Evolutionary conservation across 2,797 vertebrate species (phyloP).

Genomic region (Siniperca obscura): DNA sequence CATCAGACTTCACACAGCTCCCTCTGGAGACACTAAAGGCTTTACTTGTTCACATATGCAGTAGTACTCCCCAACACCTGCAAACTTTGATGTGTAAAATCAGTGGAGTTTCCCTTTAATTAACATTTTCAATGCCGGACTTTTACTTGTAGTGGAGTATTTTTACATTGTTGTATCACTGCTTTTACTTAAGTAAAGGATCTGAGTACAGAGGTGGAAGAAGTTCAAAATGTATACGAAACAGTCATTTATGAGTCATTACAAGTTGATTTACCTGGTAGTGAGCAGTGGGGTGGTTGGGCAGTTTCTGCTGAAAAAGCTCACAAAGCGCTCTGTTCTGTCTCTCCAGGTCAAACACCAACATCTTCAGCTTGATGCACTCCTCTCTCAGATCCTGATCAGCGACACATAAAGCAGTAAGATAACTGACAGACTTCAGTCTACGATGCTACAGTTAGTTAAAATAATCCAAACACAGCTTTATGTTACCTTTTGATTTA

Average conservation of each 20-base stretch:
- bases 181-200: too few relatives aligned
- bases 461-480: not conserved
- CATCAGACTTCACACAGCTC: too few relatives aligned
- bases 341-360: conserved; percentile 95
- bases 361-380: conserved; percentile 97
- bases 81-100: too few relatives aligned
- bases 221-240: not conserved
- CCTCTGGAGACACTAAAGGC: too few relatives aligned
- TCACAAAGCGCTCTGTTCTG: conserved; percentile 95
- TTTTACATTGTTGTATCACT: too few relatives aligned
- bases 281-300: conserved; percentile 89
- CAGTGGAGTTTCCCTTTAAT: too few relatives aligned
- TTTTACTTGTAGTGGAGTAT: too few relatives aligned
- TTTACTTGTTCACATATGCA: not conserved
- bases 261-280: conserved; percentile 86
- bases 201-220: not conserved
- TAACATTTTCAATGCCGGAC: too few relatives aligned
- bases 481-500: conserved; percentile 90
- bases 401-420: conserved; percentile 7
- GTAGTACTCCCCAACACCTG: too few relatives aligned
- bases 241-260: not conserved
- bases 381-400: conserved; percentile 95
- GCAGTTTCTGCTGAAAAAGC: conserved; percentile 95
- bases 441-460: not conserved
- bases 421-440: not conserved